phyloP scores from a whole-genome alignment of 2,797 vertebrate genomes.

The Parauchenoglanis ngamensis region DNA sequence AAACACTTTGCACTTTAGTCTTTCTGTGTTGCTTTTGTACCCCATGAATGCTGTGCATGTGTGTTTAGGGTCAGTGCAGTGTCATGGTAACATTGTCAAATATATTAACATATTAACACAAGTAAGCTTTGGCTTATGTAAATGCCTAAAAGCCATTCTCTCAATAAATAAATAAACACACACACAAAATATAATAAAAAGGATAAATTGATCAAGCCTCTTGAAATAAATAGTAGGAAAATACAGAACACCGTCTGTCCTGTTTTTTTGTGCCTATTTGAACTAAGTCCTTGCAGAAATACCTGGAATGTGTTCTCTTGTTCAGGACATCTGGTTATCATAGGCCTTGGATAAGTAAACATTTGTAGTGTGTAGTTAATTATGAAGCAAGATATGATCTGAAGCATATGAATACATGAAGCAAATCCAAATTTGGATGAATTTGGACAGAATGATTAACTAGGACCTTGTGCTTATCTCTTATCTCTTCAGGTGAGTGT shows the following conservation, averaged over 20 bases:
- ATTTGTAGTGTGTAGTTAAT: neutral
- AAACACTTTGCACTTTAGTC: slow-evolving; percentile 44
- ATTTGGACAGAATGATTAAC: neutral
- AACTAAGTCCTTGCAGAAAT: neutral
- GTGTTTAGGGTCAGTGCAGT: slow-evolving; percentile 16
- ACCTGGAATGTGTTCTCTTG: slow-evolving; percentile 14
- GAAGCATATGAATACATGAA: neutral
- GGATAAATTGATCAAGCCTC: slow-evolving; percentile 7
- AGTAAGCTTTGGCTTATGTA: neutral
- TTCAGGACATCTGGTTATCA: slow-evolving; percentile 29
- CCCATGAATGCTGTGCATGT: slow-evolving; percentile 21
- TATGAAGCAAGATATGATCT: too few species aligned
- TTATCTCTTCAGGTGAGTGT: neutral
- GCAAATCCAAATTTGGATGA: neutral
- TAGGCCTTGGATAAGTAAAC: neutral
- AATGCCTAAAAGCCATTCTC: slow-evolving; percentile 20
- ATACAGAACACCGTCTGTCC: neutral
- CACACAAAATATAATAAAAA: slow-evolving; percentile 7
- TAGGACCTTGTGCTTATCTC: neutral
- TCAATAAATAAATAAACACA: neutral
- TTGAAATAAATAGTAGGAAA: slow-evolving; percentile 44
- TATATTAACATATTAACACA: slow-evolving; percentile 13
- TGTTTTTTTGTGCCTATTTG: slow-evolving; percentile 23
- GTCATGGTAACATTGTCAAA: neutral
- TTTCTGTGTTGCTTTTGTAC: slow-evolving; percentile 17